Base-by-base conservation (phyloP, 2,113 vertebrate genomes). In the Piaya cayana region DNA sequence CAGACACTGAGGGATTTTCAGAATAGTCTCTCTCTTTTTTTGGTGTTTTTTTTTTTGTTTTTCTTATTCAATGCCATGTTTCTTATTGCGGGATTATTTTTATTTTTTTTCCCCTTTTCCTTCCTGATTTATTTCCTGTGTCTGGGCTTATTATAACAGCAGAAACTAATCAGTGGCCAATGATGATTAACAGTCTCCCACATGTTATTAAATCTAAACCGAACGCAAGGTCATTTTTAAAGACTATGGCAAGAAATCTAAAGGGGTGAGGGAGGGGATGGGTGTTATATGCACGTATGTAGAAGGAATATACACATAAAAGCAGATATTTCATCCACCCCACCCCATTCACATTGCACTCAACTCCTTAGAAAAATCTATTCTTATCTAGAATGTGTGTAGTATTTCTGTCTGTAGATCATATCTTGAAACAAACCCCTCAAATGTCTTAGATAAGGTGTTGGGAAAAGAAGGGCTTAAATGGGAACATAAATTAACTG, bases 101-200 rank as follows among this genome's bases (percentile, higher is more conserved):
- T 39, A n/a, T 39, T 10, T n/a, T 22, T 29, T 23, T 49, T 30
- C 12, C 8, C 29, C 65, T 79, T 71, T 20, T 21, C 11, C 29
- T 60, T 84, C 23, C 52, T 55, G 81, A 91, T 91, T 89, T 75
- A 79, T 91, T 94, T 94, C 52, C 52, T 82, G 25, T 11, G 70
- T 67, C 72, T 16, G 8, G 69, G 62, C 75, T 87, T 39, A 86
- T 67, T 88, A 59, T 58, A 92, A 87, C 68, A 87, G 90, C 67
- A 92, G 86, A 96, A 92, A 93, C 83, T 94, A 94, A 95, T 95
- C 92, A 76, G 86, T 92, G 72, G 92, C 91, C 90, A 91, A 47
- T 60, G 76, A 69, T 81, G 88, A 96, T 93, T 94, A 91, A 94
- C 47, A 87, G 55, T 86, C 82, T 79, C 56, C 93, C 88, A 90